Percentiles rank a stretch among this genome's conserved stretches.
Conservation (phyloP, 2,113 vertebrate species). For the Podocnemis expansa region DNA sequence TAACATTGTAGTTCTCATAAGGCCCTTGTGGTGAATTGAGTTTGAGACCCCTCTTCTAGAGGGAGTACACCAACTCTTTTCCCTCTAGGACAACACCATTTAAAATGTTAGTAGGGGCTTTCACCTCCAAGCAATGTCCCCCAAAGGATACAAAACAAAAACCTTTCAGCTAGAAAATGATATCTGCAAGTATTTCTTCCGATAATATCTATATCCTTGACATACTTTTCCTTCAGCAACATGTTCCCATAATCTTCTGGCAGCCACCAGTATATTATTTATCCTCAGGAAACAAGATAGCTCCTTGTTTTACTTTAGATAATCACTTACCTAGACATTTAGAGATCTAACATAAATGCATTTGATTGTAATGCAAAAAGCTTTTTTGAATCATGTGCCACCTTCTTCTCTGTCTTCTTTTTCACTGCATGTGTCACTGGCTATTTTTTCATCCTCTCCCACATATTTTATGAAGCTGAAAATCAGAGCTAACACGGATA, state of each 20-base stretch:
- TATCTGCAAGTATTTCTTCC: neutral
- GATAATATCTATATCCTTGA: neutral
- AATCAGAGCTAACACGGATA: constrained; percentile 74
- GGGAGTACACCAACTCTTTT: neutral
- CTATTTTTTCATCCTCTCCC: constrained; percentile 57
- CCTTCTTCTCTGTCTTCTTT: constrained; percentile 5
- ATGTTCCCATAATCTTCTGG: neutral
- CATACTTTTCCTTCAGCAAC: neutral
- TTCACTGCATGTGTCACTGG: constrained; percentile 46
- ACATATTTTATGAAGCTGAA: constrained; percentile 69
- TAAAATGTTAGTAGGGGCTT: neutral
- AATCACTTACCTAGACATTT: constrained; percentile 12
- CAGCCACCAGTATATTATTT: constrained; percentile 1
- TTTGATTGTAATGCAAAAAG: constrained; percentile 34
- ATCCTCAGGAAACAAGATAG: constrained; percentile 22
- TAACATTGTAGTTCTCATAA: too few relatives aligned
- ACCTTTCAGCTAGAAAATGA: neutral
- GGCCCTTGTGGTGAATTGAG: too few relatives aligned
- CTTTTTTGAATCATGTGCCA: constrained; percentile 29
- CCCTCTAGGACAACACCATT: neutral
- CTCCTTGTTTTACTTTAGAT: neutral
- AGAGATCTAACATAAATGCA: constrained; percentile 3
- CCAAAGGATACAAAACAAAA: constrained; percentile 32
- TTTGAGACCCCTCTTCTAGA: too few relatives aligned
- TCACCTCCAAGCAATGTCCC: neutral